A percentile compares a stretch with the other conserved stretches of the same genome.
These are phyloP conservation scores for Leucophora obtusa DNA, from an alignment of 2,888 invertebrate species.

Conservation along the genomic window DNA sequence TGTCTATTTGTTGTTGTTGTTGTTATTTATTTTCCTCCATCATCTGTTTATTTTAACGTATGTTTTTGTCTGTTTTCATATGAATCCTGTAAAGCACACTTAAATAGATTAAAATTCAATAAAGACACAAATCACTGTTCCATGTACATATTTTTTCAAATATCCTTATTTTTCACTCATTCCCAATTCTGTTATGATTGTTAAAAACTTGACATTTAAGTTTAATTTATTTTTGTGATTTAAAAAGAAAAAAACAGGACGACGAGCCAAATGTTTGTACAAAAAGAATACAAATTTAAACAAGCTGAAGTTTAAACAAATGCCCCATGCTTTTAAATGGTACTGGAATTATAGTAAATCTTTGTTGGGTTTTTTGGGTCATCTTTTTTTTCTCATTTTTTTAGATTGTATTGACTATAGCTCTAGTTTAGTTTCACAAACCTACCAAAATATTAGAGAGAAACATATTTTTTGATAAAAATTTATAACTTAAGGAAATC, in stretches of 20 bases:
- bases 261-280: background rate
- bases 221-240: background rate
- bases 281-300: background rate
- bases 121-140: slow-evolving; percentile 35
- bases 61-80: background rate
- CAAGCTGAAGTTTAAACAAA: too few species aligned
- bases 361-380: too few species aligned
- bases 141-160: slow-evolving; percentile 16
- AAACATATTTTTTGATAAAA: too few species aligned
- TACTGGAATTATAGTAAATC: too few species aligned
- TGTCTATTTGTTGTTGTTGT: background rate
- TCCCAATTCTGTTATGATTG: background rate
- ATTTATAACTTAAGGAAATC: too few species aligned
- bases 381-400: too few species aligned
- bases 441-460: too few species aligned
- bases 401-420: too few species aligned
- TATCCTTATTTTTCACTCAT: slow-evolving; percentile 13
- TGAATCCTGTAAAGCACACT: slow-evolving; percentile 42
- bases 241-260: background rate
- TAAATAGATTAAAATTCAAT: slow-evolving; percentile 55
- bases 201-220: slow-evolving; percentile 1
- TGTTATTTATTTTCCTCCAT: slow-evolving; percentile 29
- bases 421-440: too few species aligned
- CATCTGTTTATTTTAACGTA: slow-evolving; percentile 26
- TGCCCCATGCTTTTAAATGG: too few species aligned